Evolutionary conservation across 2,113 vertebrate species (phyloP), one percentile per base, ranked within the genome.

Genomic region (Bombycilla garrulus): DNA sequence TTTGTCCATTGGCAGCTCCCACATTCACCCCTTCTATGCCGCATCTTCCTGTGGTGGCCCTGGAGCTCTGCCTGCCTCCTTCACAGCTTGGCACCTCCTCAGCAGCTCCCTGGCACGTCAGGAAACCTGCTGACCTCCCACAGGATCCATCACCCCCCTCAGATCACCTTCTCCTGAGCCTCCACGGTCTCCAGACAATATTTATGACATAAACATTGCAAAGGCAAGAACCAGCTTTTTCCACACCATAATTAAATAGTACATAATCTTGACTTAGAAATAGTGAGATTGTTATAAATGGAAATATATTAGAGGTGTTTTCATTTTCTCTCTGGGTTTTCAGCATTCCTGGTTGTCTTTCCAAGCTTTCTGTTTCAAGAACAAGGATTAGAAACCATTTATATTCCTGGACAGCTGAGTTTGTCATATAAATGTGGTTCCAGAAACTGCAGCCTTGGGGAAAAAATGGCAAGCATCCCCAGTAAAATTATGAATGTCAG

Each of bases 131-230:
- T 53, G 47, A 6, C 6, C 14, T 48, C 31, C 42, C 47, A 33
- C 16, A 70, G n/a, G 12, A 71, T 21, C 31, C 26, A 47, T 74
- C 51, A 61, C 8, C 5, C 31, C 21, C 11, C 15, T 67, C 71
- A 71, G 50, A 33, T 53, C 50, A 61, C 56, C 61, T 66, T 53
- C 26, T 61, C 13, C 57, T 54, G 28, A 83, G 42, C 11, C 28
- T 35, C 29, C 31, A 22, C 0, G 0, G 3, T 9, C 4, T 57
- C 61, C 47, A 72, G 42, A 54, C 47, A 50, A 10, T 1, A 10
- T 18, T 69, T 38, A 23, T 2, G 12, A 17, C 13, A 53, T 7
- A 23, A 81, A 20, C 18, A 42, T 23, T 54, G 18, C 38, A 74
- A 94, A 84, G 72, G 35, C 29, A 77, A 93, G 26, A 95, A 38